A percentile compares a stretch with the other conserved stretches of the same genome.
These are phyloP conservation scores for Bemisia tabaci DNA, from an alignment of 1,140 invertebrate species.

Conservation along the genomic window DNA sequence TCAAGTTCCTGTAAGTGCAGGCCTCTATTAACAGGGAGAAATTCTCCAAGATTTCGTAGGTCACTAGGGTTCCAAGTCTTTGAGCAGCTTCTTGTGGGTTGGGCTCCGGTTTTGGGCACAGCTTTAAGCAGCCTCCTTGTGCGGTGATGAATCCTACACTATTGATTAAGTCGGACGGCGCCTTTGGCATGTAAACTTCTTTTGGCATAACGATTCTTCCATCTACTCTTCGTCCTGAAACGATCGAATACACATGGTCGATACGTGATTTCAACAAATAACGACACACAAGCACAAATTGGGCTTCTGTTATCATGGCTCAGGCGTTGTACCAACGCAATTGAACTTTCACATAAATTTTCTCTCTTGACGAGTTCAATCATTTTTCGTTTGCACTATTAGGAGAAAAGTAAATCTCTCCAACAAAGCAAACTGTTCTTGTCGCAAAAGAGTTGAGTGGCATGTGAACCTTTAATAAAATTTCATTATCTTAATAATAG, in stretches of 20 bases:
- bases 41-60: not conserved
- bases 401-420: too few relatives aligned
- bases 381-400: too few relatives aligned
- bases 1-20: not conserved
- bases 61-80: not conserved
- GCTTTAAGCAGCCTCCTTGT: not conserved
- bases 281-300: not conserved
- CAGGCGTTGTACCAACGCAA: too few relatives aligned
- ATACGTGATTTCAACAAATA: not conserved
- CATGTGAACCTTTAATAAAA: too few relatives aligned
- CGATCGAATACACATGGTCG: not conserved
- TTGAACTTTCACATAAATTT: too few relatives aligned
- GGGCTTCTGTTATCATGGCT: too few relatives aligned
- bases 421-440: too few relatives aligned
- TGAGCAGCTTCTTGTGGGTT: not conserved
- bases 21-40: not conserved
- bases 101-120: not conserved
- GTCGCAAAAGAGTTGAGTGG: too few relatives aligned
- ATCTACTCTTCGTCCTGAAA: not conserved
- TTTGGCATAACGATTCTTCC: not conserved
- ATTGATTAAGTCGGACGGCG: not conserved
- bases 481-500: too few relatives aligned
- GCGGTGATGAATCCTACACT: not conserved
- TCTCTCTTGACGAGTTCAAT: too few relatives aligned
- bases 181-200: not conserved